Percentiles rank a stretch among this genome's conserved stretches.
These are phyloP conservation scores for Ardeotis arabs DNA, from an alignment of 2,113 vertebrate species.

Conservation along the genomic window DNA sequence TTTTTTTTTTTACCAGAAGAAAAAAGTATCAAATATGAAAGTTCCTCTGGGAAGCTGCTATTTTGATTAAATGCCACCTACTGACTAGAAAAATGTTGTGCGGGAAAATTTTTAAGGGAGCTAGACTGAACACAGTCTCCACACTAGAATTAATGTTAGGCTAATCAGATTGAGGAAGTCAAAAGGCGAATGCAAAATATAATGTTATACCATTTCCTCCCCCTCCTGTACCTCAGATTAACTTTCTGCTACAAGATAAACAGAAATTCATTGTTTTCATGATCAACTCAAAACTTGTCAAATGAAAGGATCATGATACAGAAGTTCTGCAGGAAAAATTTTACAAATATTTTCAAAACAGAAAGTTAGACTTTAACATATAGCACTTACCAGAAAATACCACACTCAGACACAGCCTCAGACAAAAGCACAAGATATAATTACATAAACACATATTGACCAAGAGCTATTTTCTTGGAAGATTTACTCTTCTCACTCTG, in stretches of 20 bases:
- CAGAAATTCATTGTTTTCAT: not conserved
- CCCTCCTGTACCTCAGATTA: not conserved
- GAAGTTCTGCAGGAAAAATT: not conserved
- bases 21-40: not conserved
- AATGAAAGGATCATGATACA: not conserved
- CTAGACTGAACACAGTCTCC: not conserved
- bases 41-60: not conserved
- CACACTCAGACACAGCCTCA: not conserved
- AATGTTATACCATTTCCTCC: not conserved
- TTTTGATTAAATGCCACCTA: not conserved
- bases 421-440: not conserved
- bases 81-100: not conserved
- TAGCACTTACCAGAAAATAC: not conserved
- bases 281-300: not conserved
- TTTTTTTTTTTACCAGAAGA: not conserved
- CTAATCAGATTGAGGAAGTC: not conserved
- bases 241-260: not conserved
- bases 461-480: not conserved
- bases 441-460: not conserved
- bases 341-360: not conserved
- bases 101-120: not conserved
- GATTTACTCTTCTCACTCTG: not conserved
- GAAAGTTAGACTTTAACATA: not conserved
- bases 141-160: not conserved
- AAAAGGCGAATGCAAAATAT: not conserved